Base-by-base conservation (phyloP, 2,113 vertebrate genomes). In the Eidolon helvum region DNA sequence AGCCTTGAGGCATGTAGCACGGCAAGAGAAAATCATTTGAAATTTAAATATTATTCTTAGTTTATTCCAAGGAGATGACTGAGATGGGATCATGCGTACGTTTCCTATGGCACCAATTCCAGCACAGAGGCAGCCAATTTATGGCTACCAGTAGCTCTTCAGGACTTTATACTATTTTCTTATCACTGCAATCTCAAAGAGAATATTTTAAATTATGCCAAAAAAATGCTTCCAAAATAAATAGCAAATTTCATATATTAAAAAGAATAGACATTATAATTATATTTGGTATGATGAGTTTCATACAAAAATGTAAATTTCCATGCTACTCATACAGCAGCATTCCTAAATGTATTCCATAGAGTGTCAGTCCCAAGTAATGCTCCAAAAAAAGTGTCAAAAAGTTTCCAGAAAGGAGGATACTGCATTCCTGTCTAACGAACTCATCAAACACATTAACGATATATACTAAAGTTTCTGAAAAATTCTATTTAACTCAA, bases 41-140 rank as follows among this genome's bases (percentile, higher is more conserved):
- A 97, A 95, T 83, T 90, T 93, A 95, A 96, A 87, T 74, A 61
- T 53, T 95, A 85, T 38, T 59, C 77, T 89, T 63, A 92, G 79
- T 65, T 88, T 95, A 83, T 78, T 90, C 48, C n/a, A 82, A 96
- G 66, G 43, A 61, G 30, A 69, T 35, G 28, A 78, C 0, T 82
- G 40, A 77, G 22, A 94, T 50, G 22, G 53, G 33, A 66, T 84
- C 83, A 50, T 11, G 24, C 35, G 15, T 15, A 11, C 15, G 68
- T 57, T 68, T 77, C 59, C 68, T 40, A 71, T 12, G 38, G 15
- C 35, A 66, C n/a, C 33, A 90, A 65, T 30, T 87, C 30, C 33
- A 30, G 61, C 3, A 35, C 35, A 93, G 57, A 40, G 33, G 38
- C 24, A 45, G 63, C n/a, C 68, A 84, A 84, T 7, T 10, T 19